These are phyloP conservation scores for Charanyca ferruginea DNA, from an alignment of 2,888 invertebrate genomes.

Conservation along the genomic window DNA sequence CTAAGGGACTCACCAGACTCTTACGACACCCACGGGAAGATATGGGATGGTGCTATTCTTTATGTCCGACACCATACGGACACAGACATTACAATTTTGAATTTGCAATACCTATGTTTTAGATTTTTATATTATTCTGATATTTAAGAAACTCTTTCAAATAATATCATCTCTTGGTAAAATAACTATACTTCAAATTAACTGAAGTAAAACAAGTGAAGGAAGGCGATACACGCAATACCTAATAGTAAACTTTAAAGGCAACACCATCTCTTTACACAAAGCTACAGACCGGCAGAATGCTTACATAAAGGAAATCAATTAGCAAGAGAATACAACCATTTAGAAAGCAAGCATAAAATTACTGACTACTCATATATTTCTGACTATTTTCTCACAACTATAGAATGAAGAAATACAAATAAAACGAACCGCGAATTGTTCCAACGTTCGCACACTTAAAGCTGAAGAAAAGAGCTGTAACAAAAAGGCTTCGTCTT, in stretches of 20 bases:
- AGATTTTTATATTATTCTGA: too few relatives aligned
- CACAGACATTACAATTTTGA: not conserved
- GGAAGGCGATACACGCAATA: not conserved
- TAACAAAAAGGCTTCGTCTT: conserved; percentile 55
- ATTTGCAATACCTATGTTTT: too few relatives aligned
- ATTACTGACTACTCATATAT: conserved; percentile 29
- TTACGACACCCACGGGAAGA: too few relatives aligned
- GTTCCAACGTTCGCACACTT: conserved; percentile 51
- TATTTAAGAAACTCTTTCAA: too few relatives aligned
- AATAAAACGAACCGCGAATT: conserved; percentile 39
- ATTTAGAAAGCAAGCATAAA: conserved; percentile 44
- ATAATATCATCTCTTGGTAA: not conserved
- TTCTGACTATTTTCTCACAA: conserved; percentile 40
- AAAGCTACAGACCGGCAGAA: not conserved
- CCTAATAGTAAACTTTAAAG: not conserved
- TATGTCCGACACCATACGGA: too few relatives aligned
- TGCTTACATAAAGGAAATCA: conserved; percentile 12
- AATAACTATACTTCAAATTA: not conserved
- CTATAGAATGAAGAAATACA: conserved; percentile 24
- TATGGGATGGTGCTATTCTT: too few relatives aligned
- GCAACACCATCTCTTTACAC: not conserved
- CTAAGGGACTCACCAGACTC: too few relatives aligned
- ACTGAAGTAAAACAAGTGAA: not conserved
- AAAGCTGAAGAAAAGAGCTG: conserved; percentile 50
- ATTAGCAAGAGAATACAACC: conserved; percentile 20